phyloP scores from a whole-genome alignment of 92 coral and sea anemone genomes.

The Micromussa lordhowensis region DNA sequence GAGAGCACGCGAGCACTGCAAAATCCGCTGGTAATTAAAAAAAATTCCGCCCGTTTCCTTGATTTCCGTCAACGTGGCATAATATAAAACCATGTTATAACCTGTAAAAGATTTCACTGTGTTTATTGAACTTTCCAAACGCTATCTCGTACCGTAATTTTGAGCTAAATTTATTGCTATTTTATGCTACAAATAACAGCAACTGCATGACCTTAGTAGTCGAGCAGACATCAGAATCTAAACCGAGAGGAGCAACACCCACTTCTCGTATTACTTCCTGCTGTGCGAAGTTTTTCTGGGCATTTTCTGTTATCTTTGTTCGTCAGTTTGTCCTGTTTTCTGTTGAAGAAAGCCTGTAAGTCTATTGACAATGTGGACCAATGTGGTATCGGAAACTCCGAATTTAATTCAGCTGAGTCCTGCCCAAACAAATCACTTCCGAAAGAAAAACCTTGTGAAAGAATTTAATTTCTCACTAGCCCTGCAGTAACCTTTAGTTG shows the following conservation, averaged over 20 bases:
- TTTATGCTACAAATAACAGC: neutral
- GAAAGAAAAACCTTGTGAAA: too few species aligned
- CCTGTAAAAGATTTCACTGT: neutral
- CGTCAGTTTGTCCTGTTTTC: neutral
- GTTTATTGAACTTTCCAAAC: neutral
- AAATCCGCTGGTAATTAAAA: neutral
- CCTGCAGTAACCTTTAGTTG: neutral
- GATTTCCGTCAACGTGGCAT: neutral
- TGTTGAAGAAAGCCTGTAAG: neutral
- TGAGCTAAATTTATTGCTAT: neutral
- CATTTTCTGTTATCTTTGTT: neutral
- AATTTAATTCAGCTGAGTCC: neutral
- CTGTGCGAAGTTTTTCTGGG: neutral
- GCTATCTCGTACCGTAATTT: neutral
- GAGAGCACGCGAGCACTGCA: conserved; percentile 30
- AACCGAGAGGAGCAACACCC: neutral
- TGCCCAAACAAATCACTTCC: too few species aligned
- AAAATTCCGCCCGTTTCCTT: neutral
- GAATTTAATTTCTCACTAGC: neutral
- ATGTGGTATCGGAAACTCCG: neutral
- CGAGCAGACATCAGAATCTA: neutral
- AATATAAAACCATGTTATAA: neutral
- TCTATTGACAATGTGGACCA: neutral
- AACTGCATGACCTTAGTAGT: neutral
- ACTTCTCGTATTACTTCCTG: neutral